Evolutionary conservation across 2,113 vertebrate genomes (phyloP), one percentile per base, ranked within the genome.

Genomic region (Syrrhaptes paradoxus): DNA sequence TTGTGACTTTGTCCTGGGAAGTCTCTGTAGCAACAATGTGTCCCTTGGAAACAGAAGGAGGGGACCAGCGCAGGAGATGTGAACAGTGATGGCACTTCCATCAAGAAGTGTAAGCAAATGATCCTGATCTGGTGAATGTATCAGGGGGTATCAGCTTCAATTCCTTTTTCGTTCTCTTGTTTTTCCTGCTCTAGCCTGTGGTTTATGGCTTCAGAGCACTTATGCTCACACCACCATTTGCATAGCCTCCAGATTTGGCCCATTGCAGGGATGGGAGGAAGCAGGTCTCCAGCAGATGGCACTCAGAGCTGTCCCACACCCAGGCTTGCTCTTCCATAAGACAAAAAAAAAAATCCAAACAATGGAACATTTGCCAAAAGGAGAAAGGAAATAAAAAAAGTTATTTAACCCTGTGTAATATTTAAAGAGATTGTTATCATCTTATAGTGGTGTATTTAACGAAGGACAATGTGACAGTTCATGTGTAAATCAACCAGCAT

Each of bases 331-430:
- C 77, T 73, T 89, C 65, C 86, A 36, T 28, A 36, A 83, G 67
- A 41, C 41, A 55, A 78, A 87, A 91, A 87, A 93, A 73, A 74
- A 70, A 31, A 87, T 41, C 81, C 89, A 95, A 94, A 95, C 95
- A 97, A 92, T 34, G 95, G 96, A 95, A 94, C 93, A 93, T 95
- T 96, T 96, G 80, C 94, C 91, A 94, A 96, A 93, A 96, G 74
- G n/a, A 94, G 61, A 89, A 63, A 61, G 77, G 54, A 90, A 91
- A 94, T 85, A 31, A 90, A 87, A 89, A 84, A 92, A 92, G 81
- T 92, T 97, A 87, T 89, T 96, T 94, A 91, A 88, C 79, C 89
- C 94, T 95, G 83, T 77, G 95, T 94, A 96, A 96, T 93, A 96
- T 93, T 87, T 76, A 94, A 93, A 92, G 68, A 91, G 97, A 96